Evolutionary conservation across 92 coral and sea anemone species (phyloP), one percentile per base, ranked within the genome.

Genomic region (Bergia puertoricense): DNA sequence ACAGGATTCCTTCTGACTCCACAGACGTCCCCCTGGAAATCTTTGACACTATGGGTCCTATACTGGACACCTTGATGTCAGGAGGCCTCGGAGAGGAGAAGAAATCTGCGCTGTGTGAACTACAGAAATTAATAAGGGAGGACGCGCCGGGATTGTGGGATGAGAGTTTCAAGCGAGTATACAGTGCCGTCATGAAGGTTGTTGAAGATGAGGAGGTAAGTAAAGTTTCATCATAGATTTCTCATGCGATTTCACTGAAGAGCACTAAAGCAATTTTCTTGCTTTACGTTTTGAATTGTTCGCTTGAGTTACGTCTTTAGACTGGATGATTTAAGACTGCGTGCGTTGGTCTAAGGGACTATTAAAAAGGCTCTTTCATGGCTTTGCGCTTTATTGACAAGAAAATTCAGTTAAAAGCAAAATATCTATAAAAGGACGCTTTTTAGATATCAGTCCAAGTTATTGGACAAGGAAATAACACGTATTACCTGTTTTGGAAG

Each of bases 171-270:
- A 92, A 86, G 62, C 92, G 88, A 36, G 90, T 97, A 50, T 90
- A 93, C 68, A 89, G 86, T 77, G 90, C 98, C 22, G 90, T 97
- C 56, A 88, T 95, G 84, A 96, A 93, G 91, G 93, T 91, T 8
- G 89, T 97, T 39, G 93, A 93, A 76, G 99, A 97, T 90, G 97
- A 93, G 5, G 98, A 96, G 98, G 99, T 96, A 59, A 59, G 91
- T 37, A 48, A 18, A 22, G 42, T 22, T 54, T 46, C 36, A 36
- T 23, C 9, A 0, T 40, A 0, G 57, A 62, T 62, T 5, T 18
- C 30, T 62, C n/a, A 14, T 22, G 69, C 20, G 8, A 8, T 39
- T 11, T 74, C 22, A 37, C 22, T 39, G 77, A 36, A 74, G 39
- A 16, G 42, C 14, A 30, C 39, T 71, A 1, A 14, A 30, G 5